Conservation (phyloP, 2,888 invertebrate species). For the Mythimna loreyi region DNA sequence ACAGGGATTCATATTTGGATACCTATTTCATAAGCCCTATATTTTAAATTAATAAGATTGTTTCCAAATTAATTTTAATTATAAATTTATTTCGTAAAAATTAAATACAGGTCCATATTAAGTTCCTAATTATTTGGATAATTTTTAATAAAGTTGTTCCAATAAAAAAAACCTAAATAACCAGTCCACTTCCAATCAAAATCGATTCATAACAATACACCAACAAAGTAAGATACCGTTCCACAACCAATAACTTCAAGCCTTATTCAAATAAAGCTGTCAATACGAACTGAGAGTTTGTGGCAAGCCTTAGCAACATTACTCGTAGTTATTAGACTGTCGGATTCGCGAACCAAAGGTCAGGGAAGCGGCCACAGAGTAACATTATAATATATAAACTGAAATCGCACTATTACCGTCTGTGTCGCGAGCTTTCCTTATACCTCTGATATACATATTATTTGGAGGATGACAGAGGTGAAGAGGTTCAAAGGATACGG, state of each 20-base stretch:
- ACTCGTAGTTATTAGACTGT: slow-evolving; percentile 58
- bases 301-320: slow-evolving; percentile 44
- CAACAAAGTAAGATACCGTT: slow-evolving; percentile 4
- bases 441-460: slow-evolving; percentile 42
- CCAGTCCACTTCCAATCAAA: neutral
- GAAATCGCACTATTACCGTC: slow-evolving; percentile 55
- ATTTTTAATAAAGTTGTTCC: too few relatives aligned
- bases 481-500: slow-evolving; percentile 1
- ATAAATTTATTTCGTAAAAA: too few relatives aligned
- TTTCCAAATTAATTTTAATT: too few relatives aligned
- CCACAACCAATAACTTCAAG: slow-evolving; percentile 38
- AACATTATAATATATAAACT: slow-evolving; percentile 51
- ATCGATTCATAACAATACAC: neutral
- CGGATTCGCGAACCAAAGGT: slow-evolving; percentile 61
- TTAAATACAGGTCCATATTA: too few relatives aligned
- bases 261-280: slow-evolving; percentile 42
- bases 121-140: too few relatives aligned
- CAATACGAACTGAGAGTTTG: slow-evolving; percentile 50
- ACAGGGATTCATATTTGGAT: too few relatives aligned
- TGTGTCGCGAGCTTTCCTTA: slow-evolving; percentile 38
- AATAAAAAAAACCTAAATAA: too few relatives aligned
- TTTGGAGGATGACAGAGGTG: slow-evolving; percentile 14
- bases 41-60: too few relatives aligned
- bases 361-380: slow-evolving; percentile 39
- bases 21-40: too few relatives aligned